phyloP scores from a whole-genome alignment of 1,140 invertebrate genomes.

The Drosophila ananassae region DNA sequence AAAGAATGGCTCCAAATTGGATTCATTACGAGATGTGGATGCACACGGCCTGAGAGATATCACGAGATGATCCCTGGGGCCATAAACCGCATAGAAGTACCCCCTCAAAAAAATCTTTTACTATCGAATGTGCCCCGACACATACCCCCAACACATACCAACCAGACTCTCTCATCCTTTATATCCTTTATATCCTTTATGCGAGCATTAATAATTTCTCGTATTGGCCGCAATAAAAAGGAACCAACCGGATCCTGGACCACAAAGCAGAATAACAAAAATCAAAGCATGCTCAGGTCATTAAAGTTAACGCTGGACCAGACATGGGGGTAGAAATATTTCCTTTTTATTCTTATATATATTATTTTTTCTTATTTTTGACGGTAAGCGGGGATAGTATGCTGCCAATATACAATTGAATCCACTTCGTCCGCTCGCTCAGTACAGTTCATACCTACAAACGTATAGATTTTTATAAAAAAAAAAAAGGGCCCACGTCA shows the following conservation, averaged over 20 bases:
- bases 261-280: constrained; percentile 72
- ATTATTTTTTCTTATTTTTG: too few species aligned
- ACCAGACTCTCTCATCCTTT: too few species aligned
- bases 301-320: constrained; percentile 56
- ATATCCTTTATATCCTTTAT: constrained; percentile 30
- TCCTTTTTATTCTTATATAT: background rate
- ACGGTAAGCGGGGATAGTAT: constrained; percentile 18
- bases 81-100: constrained; percentile 54
- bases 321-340: constrained; percentile 9
- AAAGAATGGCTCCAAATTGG: constrained; percentile 31
- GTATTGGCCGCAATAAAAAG: constrained; percentile 72
- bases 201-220: constrained; percentile 68
- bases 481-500: constrained; percentile 19
- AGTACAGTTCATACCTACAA: background rate
- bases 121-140: constrained; percentile 2
- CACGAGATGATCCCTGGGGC: constrained; percentile 24
- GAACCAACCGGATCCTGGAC: constrained; percentile 4
- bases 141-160: too few species aligned
- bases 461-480: background rate
- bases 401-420: constrained; percentile 53
- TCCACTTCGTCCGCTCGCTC: constrained; percentile 2
- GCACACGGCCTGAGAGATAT: background rate
- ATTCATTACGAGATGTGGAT: constrained; percentile 1
- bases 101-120: constrained; percentile 31
- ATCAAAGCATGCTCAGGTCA: constrained; percentile 76